Evolutionary conservation across 2,888 invertebrate genomes (phyloP).

Genomic region (Sphaerophoria rueppellii): DNA sequence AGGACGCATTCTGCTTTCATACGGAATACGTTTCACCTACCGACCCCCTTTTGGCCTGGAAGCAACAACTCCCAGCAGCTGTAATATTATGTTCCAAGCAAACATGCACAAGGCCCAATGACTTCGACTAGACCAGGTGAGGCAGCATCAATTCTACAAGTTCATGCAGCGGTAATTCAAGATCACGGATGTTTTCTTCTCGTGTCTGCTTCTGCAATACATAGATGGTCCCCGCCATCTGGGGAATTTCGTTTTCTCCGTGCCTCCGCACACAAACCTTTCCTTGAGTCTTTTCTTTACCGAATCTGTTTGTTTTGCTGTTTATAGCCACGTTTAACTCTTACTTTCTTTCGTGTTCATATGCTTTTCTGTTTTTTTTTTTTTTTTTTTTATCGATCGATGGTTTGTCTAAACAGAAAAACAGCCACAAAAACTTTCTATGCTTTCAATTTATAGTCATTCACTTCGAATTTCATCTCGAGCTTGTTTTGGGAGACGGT

Average conservation of each 20-base stretch:
- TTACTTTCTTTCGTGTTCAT: slow-evolving; percentile 64
- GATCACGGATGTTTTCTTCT: slow-evolving; percentile 47
- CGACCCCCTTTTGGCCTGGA: too few relatives aligned
- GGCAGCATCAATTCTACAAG: neutral
- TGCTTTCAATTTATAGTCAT: slow-evolving; percentile 61
- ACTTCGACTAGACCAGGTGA: neutral
- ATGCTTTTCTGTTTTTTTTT: slow-evolving; percentile 52
- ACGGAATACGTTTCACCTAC: too few relatives aligned
- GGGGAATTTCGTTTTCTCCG: neutral
- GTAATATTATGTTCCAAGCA: too few relatives aligned
- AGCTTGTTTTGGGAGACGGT: neutral
- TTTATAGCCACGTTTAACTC: slow-evolving; percentile 57
- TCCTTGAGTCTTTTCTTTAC: neutral
- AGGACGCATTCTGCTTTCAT: too few relatives aligned
- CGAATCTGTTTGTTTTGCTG: neutral
- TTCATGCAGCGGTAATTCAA: slow-evolving; percentile 40
- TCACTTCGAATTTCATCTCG: slow-evolving; percentile 50
- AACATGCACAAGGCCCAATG: too few relatives aligned
- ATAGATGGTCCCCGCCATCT: neutral
- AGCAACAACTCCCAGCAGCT: too few relatives aligned
- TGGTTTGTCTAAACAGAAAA: slow-evolving; percentile 33
- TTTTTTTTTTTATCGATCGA: slow-evolving; percentile 32
- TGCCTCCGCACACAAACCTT: too few relatives aligned
- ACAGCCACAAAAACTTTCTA: slow-evolving; percentile 57
- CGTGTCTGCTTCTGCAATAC: neutral